Evolutionary conservation across 2,797 vertebrate genomes (phyloP).

Genomic region (Microtus agrestis): DNA sequence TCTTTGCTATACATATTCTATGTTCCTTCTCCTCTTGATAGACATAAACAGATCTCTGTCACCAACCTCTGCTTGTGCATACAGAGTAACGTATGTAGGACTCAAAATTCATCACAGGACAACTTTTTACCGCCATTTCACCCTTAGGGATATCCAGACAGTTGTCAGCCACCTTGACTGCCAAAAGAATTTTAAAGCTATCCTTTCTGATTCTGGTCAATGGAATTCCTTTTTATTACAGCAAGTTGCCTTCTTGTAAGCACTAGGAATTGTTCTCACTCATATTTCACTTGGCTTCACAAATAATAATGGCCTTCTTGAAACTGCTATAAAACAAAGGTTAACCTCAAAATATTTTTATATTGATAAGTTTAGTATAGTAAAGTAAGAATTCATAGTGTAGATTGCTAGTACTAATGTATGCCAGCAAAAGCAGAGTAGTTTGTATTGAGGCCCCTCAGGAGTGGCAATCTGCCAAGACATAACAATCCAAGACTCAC

Average conservation of each 20-base stretch:
- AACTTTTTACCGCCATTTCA: background rate
- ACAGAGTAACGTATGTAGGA: background rate
- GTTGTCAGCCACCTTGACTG: background rate
- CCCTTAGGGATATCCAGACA: background rate
- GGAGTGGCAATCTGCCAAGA: background rate
- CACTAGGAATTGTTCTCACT: background rate
- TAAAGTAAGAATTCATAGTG: background rate
- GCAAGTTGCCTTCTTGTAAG: background rate
- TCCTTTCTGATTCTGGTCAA: background rate
- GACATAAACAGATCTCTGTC: background rate
- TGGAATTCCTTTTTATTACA: background rate
- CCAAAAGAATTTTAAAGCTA: background rate
- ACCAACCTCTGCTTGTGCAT: background rate
- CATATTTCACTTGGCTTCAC: background rate
- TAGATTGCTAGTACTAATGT: background rate
- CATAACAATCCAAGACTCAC: background rate
- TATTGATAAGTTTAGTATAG: background rate
- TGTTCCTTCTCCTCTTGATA: background rate
- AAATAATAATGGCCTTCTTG: background rate
- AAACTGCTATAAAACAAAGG: background rate
- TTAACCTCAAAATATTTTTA: background rate
- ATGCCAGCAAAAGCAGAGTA: background rate
- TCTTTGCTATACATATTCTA: background rate
- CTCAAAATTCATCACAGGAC: background rate
- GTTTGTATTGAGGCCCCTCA: background rate